phyloP scores from a whole-genome alignment of 2,888 invertebrate genomes.

The Synergus japonicus region DNA sequence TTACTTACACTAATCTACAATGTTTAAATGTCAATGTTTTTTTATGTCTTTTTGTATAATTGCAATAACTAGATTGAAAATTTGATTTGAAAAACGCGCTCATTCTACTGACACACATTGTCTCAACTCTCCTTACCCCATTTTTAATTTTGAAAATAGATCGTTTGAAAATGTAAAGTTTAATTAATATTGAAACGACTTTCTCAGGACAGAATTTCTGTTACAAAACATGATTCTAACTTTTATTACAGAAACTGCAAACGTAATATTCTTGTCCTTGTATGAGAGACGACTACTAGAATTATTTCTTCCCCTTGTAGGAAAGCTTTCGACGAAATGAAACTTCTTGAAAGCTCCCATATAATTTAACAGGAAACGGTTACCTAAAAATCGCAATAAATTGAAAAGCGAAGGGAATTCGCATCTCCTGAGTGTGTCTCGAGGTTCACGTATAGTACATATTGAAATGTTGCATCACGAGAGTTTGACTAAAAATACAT shows the following conservation, averaged over 20 bases:
- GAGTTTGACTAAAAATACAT: background rate
- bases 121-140: too few relatives aligned
- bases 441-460: background rate
- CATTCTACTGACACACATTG: too few relatives aligned
- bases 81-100: too few relatives aligned
- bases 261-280: slow-evolving; percentile 20
- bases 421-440: background rate
- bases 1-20: too few relatives aligned
- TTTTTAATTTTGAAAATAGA: too few relatives aligned
- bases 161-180: too few relatives aligned
- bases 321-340: slow-evolving; percentile 34
- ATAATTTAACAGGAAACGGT: slow-evolving; percentile 24
- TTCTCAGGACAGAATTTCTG: background rate
- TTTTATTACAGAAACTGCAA: slow-evolving; percentile 28
- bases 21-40: too few relatives aligned
- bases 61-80: too few relatives aligned
- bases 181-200: background rate
- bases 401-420: background rate
- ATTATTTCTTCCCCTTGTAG: slow-evolving; percentile 4
- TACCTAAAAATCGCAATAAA: slow-evolving; percentile 37
- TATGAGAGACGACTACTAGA: slow-evolving; percentile 7
- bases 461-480: background rate
- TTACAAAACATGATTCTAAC: slow-evolving; percentile 9
- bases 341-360: slow-evolving; percentile 2
- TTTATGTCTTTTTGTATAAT: too few relatives aligned